Conservation (phyloP, 2,113 vertebrate genomes). For the Stigmatopora nigra region DNA sequence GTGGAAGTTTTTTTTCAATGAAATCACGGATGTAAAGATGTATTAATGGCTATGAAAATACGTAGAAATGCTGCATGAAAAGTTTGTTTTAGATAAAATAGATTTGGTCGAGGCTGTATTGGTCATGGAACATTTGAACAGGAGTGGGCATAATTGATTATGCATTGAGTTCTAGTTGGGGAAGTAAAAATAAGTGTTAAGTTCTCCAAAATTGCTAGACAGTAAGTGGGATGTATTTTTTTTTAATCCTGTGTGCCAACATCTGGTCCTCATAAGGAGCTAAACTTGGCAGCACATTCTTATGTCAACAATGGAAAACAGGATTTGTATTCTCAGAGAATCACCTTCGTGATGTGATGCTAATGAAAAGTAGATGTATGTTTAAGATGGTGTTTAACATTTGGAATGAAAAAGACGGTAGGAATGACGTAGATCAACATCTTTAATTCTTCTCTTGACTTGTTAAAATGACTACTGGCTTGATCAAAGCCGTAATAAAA, state of each 20-base stretch:
- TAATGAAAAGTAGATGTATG: constrained; percentile 17
- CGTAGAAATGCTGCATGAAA: neutral
- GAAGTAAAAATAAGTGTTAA: constrained; percentile 36
- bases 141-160: constrained; percentile 20
- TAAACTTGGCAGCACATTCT: constrained; percentile 63
- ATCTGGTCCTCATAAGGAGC: constrained; percentile 62
- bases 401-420: constrained; percentile 11
- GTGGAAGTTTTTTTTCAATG: neutral
- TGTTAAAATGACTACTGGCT: constrained; percentile 12
- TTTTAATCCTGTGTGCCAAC: constrained; percentile 53
- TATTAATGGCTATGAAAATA: neutral
- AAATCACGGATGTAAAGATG: too few relatives aligned
- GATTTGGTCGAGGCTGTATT: neutral
- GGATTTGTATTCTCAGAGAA: constrained; percentile 44
- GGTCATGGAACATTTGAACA: constrained; percentile 15
- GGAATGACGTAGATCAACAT: constrained; percentile 20
- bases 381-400: neutral
- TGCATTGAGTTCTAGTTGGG: constrained; percentile 16
- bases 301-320: constrained; percentile 61
- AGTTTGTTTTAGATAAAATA: neutral
- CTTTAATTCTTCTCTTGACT: constrained; percentile 18
- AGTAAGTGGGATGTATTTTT: constrained; percentile 29
- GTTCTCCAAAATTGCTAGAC: constrained; percentile 60
- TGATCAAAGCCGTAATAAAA: constrained; percentile 44
- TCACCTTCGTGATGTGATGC: constrained; percentile 44